Evolutionary conservation across 2,888 invertebrate species (phyloP), one percentile per base, ranked within the genome.

Genomic region (Beris chalybata): DNA sequence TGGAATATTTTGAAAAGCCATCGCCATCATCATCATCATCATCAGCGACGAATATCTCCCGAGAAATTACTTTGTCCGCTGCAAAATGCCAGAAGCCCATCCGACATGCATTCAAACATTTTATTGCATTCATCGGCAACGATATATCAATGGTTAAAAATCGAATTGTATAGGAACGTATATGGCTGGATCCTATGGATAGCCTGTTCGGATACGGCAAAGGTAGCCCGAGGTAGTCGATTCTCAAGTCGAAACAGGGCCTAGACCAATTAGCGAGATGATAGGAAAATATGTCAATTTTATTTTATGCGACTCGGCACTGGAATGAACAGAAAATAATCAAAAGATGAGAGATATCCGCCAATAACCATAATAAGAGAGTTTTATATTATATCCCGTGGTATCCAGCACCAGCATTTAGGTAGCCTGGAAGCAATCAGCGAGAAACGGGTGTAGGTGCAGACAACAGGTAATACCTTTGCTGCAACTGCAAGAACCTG

Each of bases 261-360:
- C 65, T 64, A 68, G 67, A 72, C 72, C 72, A 72, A 72, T 72
- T 72, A 72, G 72, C 70, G 71, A 72, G 69, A 71, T 72, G 71
- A 71, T 72, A 70, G 71, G 48, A 68, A 72, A 72, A 72, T 72
- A 72, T 72, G 72, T 72, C 72, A 72, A 71, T 71, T 70, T 68
- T 71, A 64, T 58, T 72, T 71, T 71, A 71, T 71, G 70, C 59
- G 69, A 67, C 64, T 59, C 58, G 59, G 44, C 45, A 47, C 64
- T 57, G 44, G 65, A 65, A 65, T 67, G 61, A 69, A 69, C 64
- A 64, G 67, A 69, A 69, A 66, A 66, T 59, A 67, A 67, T 67
- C 67, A 66, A 66, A 69, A 67, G 67, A 67, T 67, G 64, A 66
- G 64, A 67, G 69, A 69, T 69, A 69, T 69, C 65, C 53, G 58